These are phyloP conservation scores for Spinus pinus DNA, from an alignment of 2,797 vertebrate genomes.

Conservation along the genomic window DNA sequence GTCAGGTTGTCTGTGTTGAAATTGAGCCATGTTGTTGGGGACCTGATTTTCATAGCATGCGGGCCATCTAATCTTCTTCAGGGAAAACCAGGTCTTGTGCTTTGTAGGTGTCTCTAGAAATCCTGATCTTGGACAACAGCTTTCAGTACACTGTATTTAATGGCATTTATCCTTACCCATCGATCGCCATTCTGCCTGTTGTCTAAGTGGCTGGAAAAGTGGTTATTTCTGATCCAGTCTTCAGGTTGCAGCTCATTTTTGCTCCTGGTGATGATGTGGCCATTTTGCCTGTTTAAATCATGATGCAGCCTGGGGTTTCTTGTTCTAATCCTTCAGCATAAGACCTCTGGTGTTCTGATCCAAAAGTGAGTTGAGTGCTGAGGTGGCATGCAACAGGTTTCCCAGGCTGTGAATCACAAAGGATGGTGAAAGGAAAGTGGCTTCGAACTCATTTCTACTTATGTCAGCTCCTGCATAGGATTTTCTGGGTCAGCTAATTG, in stretches of 20 bases:
- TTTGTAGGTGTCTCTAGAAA: background rate
- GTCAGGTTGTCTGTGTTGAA: background rate
- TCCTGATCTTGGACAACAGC: background rate
- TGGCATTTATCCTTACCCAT: background rate
- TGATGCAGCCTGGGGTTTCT: rapidly evolving
- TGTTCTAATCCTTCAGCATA: background rate
- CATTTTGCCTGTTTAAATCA: background rate
- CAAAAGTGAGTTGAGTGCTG: background rate
- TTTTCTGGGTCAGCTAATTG: background rate
- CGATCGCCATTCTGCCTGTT: background rate
- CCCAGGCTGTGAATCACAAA: background rate
- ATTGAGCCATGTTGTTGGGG: background rate
- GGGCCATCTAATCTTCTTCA: background rate
- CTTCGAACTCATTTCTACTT: background rate
- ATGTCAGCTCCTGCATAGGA: background rate
- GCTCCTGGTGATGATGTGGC: rapidly evolving
- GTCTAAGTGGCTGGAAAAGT: background rate
- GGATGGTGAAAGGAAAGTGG: background rate
- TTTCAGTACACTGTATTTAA: background rate
- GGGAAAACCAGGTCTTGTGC: background rate
- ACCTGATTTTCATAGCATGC: background rate
- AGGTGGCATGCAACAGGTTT: background rate
- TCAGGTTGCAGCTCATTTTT: background rate
- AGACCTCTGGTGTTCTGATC: background rate
- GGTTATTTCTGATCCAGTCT: background rate